Percentiles rank a stretch among this genome's conserved stretches.
These are phyloP conservation scores for Lutjanus argentimaculatus DNA, from an alignment of 2,797 vertebrate genomes.

Conservation along the genomic window DNA sequence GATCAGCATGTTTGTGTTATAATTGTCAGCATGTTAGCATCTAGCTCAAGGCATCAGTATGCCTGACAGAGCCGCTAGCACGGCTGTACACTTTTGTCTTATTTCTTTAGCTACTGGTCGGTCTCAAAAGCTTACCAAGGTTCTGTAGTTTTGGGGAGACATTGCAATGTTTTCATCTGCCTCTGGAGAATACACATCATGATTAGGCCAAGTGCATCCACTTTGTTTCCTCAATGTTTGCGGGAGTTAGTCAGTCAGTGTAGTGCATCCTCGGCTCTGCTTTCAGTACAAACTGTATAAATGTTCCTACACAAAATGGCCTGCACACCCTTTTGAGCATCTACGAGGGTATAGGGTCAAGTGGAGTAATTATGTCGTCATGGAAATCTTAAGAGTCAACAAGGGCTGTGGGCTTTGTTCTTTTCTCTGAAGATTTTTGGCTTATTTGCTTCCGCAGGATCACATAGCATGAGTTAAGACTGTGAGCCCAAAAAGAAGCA, in stretches of 20 bases:
- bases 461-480: neutral
- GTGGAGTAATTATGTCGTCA: neutral
- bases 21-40: too few relatives aligned
- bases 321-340: neutral
- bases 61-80: too few relatives aligned
- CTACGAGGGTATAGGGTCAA: neutral
- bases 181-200: too few relatives aligned
- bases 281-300: neutral
- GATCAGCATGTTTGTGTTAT: too few relatives aligned
- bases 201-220: neutral
- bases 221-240: neutral
- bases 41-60: too few relatives aligned
- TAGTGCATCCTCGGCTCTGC: neutral
- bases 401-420: neutral
- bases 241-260: neutral
- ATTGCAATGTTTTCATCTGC: neutral
- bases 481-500: neutral
- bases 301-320: neutral
- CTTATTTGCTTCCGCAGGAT: neutral
- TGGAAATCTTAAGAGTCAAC: constrained; percentile 8
- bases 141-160: neutral
- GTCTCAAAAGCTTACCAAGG: too few relatives aligned
- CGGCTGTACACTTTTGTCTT: too few relatives aligned
- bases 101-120: too few relatives aligned
- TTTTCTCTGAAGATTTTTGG: neutral